phyloP scores from a whole-genome alignment of 2,797 vertebrate genomes.

The Lacerta agilis region DNA sequence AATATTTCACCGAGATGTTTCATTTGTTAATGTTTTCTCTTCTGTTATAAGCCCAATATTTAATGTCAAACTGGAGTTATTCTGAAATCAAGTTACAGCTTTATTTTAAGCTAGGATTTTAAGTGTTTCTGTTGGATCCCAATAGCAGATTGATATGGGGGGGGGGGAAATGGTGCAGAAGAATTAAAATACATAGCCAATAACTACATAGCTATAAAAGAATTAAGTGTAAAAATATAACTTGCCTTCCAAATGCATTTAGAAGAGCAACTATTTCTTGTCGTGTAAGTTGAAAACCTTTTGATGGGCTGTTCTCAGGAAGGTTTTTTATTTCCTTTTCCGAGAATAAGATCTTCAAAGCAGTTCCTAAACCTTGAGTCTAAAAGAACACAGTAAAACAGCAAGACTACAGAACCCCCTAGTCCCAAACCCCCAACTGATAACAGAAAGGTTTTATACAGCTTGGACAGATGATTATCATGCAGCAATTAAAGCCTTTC shows the following conservation, averaged over 20 bases:
- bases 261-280: conserved; percentile 95
- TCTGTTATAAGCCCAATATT: neutral
- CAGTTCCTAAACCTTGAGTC: conserved; percentile 95
- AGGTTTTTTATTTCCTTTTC: conserved; percentile 95
- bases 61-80: neutral
- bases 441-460: neutral
- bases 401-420: neutral
- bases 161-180: neutral
- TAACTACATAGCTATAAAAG: neutral
- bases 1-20: neutral
- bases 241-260: conserved; percentile 91
- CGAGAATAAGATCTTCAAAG: conserved; percentile 95
- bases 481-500: neutral
- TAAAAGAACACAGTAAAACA: conserved; percentile 61
- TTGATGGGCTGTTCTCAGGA: conserved; percentile 88
- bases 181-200: neutral
- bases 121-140: neutral
- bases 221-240: neutral
- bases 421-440: neutral
- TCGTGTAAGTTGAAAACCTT: conserved; percentile 93
- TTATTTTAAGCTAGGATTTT: neutral
- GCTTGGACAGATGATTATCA: neutral
- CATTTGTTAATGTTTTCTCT: neutral
- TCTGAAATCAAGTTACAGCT: neutral
- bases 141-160: neutral